Base-by-base conservation (phyloP, 2,113 vertebrate genomes). In the Callaeas wilsoni region DNA sequence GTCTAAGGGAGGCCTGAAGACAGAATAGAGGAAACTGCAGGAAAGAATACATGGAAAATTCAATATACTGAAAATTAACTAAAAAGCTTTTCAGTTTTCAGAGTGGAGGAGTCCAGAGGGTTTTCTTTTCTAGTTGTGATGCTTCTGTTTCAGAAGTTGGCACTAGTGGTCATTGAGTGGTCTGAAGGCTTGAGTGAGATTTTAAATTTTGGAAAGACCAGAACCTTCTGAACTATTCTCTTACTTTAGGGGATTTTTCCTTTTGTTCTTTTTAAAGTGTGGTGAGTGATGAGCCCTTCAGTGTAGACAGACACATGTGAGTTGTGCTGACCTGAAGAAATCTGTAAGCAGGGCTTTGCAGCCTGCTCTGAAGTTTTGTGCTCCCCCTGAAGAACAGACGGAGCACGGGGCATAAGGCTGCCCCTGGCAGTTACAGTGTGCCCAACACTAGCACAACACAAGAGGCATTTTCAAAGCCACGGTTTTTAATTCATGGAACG, bases 1-100 rank as follows among this genome's bases (percentile, higher is more conserved):
- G 42, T 2, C 12, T 7, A 4, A 11, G 12, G 1, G 12, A 52
- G 22, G 25, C 5, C 10, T 33, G 8, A 15, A 32, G 7, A 25
- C 33, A 74, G 17, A 47, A 29, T 2, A 23, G 4, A 62, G 74
- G 11, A 47, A 30, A 67, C 19, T 42, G 16, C 27, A 6, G 1
- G 9, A 69, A 44, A 68, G 57, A 44, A 57, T 53, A 70, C 20
- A 39, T 16, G 26, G 42, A 75, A 52, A 79, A 73, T 37, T 90
- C 35, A 42, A 18, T 32, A n/a, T 18, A 60, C 16, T 93, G 42
- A 53, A 67, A 79, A 52, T 50, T 8, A 87, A 29, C 27, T n/a
- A n/a, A 73, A 76, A 77, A 21, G 9, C 29, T 70, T 71, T 84
- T 49, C 9, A 16, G 12, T 89, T 77, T 70, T 77, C 55, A n/a